Evolutionary conservation across 2,888 invertebrate genomes (phyloP).

Genomic region (Darwinula stevensoni): DNA sequence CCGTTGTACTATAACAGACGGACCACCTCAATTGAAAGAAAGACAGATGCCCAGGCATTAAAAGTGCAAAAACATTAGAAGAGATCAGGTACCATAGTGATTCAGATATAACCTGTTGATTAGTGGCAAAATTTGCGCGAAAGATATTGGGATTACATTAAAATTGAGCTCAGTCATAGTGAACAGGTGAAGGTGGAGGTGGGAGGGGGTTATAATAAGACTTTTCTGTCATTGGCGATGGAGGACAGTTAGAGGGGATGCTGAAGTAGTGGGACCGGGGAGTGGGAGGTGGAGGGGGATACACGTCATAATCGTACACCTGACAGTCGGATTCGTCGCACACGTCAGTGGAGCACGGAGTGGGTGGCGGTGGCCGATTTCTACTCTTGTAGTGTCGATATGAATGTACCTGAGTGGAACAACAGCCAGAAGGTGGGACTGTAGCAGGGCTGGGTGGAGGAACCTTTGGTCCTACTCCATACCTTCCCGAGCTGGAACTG

Average conservation of each 20-base stretch:
- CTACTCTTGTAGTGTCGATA: slow-evolving; percentile 43
- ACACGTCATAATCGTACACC: slow-evolving; percentile 29
- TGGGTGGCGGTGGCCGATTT: slow-evolving; percentile 67
- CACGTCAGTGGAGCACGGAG: slow-evolving; percentile 77
- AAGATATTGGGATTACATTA: too few species aligned
- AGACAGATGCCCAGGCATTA: too few species aligned
- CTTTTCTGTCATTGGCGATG: slow-evolving; percentile 29
- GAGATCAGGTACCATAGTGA: too few species aligned
- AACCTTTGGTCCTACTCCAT: slow-evolving; percentile 18
- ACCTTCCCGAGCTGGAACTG: slow-evolving; percentile 29
- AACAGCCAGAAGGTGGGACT: not conserved
- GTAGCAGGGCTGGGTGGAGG: slow-evolving; percentile 10
- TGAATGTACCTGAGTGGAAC: slow-evolving; percentile 15
- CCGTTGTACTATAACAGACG: too few species aligned
- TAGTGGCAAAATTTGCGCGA: too few species aligned
- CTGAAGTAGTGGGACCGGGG: slow-evolving; percentile 42
- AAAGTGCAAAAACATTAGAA: too few species aligned
- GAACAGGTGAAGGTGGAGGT: slow-evolving; percentile 51
- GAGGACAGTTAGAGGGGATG: slow-evolving; percentile 21
- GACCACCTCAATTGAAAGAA: too few species aligned
- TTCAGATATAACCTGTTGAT: too few species aligned
- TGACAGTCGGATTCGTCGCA: slow-evolving; percentile 51
- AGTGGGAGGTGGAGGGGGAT: slow-evolving; percentile 42
- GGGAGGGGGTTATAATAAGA: slow-evolving; percentile 50
- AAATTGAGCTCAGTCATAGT: slow-evolving; percentile 10